Conservation (phyloP, 2,888 invertebrate species). For the Lottia scabra region DNA sequence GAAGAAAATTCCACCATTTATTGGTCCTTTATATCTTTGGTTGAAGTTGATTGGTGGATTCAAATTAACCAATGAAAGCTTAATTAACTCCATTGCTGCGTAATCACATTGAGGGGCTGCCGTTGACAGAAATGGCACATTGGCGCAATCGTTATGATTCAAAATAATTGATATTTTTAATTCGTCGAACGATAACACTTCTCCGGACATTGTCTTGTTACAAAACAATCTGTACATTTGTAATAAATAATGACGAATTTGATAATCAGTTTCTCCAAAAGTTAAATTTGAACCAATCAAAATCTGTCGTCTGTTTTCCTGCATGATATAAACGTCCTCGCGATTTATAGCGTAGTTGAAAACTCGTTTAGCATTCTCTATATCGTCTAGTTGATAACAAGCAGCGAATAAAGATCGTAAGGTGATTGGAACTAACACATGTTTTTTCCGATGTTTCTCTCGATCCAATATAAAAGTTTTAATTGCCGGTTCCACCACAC, state of each 20-base stretch:
- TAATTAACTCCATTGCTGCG: neutral
- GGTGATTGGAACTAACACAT: neutral
- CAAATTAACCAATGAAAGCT: neutral
- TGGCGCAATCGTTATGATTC: neutral
- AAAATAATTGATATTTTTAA: neutral
- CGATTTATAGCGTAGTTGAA: neutral
- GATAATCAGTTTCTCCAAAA: neutral
- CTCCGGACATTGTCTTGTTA: neutral
- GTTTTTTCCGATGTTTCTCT: neutral
- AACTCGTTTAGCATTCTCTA: neutral
- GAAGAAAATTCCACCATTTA: no score
- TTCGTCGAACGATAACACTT: neutral
- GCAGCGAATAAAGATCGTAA: neutral
- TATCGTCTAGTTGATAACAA: neutral
- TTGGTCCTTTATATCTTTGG: no score
- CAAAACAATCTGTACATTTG: neutral
- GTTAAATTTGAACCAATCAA: neutral
- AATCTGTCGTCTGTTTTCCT: neutral
- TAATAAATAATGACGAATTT: neutral
- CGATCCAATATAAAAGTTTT: neutral
- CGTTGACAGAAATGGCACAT: neutral
- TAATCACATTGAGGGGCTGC: neutral
- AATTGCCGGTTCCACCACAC: neutral
- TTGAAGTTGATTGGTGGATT: neutral
- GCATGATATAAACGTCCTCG: no score